A percentile compares a stretch with the other conserved stretches of the same genome.
phyloP scores from a whole-genome alignment of 2,888 invertebrate species.

The Athetis lepigone region DNA sequence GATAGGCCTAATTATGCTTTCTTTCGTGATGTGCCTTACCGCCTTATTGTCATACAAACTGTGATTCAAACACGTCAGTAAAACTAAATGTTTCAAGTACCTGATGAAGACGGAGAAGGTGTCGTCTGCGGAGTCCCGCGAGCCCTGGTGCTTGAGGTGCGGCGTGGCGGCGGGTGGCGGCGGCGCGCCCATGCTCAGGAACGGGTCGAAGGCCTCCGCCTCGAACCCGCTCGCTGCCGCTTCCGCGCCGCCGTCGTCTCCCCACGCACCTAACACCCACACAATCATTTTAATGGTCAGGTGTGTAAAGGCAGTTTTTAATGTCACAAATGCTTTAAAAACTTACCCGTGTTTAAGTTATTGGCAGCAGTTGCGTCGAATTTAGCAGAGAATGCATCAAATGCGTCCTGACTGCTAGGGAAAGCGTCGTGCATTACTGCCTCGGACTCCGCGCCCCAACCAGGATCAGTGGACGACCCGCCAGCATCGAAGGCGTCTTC shows the following conservation, averaged over 20 bases:
- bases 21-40: too few species aligned
- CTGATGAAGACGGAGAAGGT: conserved; percentile 96
- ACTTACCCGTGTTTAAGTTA: conserved; percentile 78
- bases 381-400: conserved; percentile 97
- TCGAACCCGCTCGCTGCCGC: conserved; percentile 92
- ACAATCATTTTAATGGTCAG: background rate
- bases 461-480: conserved; percentile 68
- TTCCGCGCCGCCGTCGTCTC: conserved; percentile 74
- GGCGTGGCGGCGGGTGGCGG: conserved; percentile 93
- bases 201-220: conserved; percentile 95
- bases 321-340: conserved; percentile 33
- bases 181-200: conserved; percentile 95
- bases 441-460: conserved; percentile 74
- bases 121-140: conserved; percentile 94
- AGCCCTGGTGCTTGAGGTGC: conserved; percentile 91
- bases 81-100: conserved; percentile 63
- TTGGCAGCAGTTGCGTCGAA: conserved; percentile 93
- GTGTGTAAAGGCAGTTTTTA: background rate
- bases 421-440: conserved; percentile 78
- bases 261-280: conserved; percentile 78
- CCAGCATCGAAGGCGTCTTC: conserved; percentile 57
- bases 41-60: too few species aligned
- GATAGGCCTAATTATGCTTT: too few species aligned
- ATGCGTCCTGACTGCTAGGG: conserved; percentile 88
- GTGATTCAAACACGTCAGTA: background rate